Base-by-base conservation (phyloP, 2,797 vertebrate species). In the Cetoscarus ocellatus region DNA sequence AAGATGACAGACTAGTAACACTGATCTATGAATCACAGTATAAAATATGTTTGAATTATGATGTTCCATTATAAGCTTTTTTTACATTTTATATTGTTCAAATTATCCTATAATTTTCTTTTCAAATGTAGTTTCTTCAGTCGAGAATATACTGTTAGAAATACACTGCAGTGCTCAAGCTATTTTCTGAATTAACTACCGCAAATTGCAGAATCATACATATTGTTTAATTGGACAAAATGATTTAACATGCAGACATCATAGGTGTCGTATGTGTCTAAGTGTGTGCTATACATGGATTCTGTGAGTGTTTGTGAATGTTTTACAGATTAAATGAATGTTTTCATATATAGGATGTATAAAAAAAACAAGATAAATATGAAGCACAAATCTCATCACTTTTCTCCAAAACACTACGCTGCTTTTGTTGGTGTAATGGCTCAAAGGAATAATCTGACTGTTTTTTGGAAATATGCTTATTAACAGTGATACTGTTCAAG, bases 1-100 rank as follows among this genome's bases (percentile, higher is more conserved):
- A 90, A 89, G 75, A 76, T 89, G 83, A 90, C 91, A 85, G 87
- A 91, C 86, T 81, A 82, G 86, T 81, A 70, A 88, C 84, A 86
- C 77, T 87, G 73, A 89, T 90, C 74, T 88, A 83, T 84, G 82
- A 86, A 89, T 87, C 84, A 75, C 76, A 43, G 50, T 88, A 59
- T 76, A 71, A 56, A 80, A 50, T 53, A 61, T 82, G 77, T 74
- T 73, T 72, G 67, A 80, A 77, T 83, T 69, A 72, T 87, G 62
- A 75, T 93, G 79, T 94, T 92, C 84, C 87, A 88, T 90, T 87
- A 75, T 85, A 43, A 70, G 55, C 38, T 52, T 61, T 70, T 61
- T 55, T 63, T 64, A 67, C 47, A 78, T 55, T 75, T 39, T 45
- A 79, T 68, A 74, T 73, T 43, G 65, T 77, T 74, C 80, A 48